Evolutionary conservation across 2,797 vertebrate species (phyloP).

Genomic region (Pitangus sulphuratus): DNA sequence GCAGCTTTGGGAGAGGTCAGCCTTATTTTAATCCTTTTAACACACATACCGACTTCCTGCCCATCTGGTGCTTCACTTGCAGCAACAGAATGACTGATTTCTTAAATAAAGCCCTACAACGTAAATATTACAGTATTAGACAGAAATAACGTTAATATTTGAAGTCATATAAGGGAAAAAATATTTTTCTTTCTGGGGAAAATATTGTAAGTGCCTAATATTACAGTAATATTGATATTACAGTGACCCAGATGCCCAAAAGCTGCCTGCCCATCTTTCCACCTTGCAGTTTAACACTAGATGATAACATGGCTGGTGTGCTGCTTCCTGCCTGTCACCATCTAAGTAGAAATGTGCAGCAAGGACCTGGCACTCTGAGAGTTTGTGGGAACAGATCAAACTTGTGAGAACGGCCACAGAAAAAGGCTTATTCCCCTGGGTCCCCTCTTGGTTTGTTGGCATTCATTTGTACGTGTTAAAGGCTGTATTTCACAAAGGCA

Average conservation of each 20-base stretch:
- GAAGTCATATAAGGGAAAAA: slow-evolving; percentile 72
- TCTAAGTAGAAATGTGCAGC: neutral
- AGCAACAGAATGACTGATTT: neutral
- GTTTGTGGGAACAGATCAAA: neutral
- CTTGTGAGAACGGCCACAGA: neutral
- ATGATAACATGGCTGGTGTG: slow-evolving; percentile 74
- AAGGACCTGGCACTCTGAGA: neutral
- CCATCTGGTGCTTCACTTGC: neutral
- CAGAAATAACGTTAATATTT: slow-evolving; percentile 1
- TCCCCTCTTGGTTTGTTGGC: neutral
- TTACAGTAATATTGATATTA: slow-evolving; percentile 30
- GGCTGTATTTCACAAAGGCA: neutral
- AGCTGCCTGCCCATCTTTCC: slow-evolving; percentile 45
- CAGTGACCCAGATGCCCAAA: slow-evolving; percentile 69
- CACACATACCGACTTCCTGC: neutral
- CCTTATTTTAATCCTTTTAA: neutral
- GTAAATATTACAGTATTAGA: neutral
- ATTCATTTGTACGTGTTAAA: neutral
- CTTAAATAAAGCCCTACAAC: neutral
- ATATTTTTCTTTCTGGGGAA: slow-evolving; percentile 59
- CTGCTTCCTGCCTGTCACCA: slow-evolving; percentile 74
- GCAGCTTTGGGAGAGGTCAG: neutral
- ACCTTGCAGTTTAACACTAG: slow-evolving; percentile 77
- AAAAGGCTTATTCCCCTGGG: neutral
- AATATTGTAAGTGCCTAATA: slow-evolving; percentile 66